A percentile compares a stretch with the other conserved stretches of the same genome.
These are phyloP conservation scores for Stichopus chloronotus DNA, from an alignment of 35 echinoderm and acorn worm genomes.

Conservation along the genomic window DNA sequence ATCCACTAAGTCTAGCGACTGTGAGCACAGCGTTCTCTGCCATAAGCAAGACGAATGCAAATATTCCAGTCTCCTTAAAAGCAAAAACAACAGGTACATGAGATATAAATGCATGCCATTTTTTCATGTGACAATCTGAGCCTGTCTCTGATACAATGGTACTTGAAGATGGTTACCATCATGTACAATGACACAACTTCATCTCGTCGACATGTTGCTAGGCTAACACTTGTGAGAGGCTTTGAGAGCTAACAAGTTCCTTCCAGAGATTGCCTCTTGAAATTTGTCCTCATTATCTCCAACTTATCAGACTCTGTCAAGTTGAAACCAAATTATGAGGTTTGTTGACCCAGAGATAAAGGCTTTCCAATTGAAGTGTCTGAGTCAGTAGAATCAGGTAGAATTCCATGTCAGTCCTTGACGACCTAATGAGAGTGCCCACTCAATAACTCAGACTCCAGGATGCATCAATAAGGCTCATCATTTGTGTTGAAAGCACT, in stretches of 20 bases:
- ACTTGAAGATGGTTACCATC: constrained; percentile 7
- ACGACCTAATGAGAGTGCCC: constrained; percentile 12
- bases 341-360: constrained; percentile 57
- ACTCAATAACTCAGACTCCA: constrained; percentile 46
- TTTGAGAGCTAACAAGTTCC: constrained; percentile 42
- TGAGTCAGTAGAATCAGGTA: too few species aligned
- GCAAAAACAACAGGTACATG: background rate
- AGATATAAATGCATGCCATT: background rate
- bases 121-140: constrained; percentile 8
- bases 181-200: constrained; percentile 18
- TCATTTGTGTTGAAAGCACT: constrained; percentile 56
- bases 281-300: constrained; percentile 52
- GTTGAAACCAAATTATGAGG: constrained; percentile 29
- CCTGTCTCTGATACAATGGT: background rate
- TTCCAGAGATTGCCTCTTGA: constrained; percentile 44
- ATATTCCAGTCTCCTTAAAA: background rate
- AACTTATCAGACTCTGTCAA: constrained; percentile 30
- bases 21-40: background rate
- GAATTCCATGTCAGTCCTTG: constrained; percentile 47
- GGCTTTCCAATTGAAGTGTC: constrained; percentile 22
- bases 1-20: too few species aligned
- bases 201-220: background rate
- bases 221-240: background rate
- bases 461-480: constrained; percentile 25
- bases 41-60: background rate